A percentile compares a stretch with the other conserved stretches of the same genome.
Conservation (phyloP, 1,140 invertebrate species). For the Pseudomyrmex dendroicus region DNA sequence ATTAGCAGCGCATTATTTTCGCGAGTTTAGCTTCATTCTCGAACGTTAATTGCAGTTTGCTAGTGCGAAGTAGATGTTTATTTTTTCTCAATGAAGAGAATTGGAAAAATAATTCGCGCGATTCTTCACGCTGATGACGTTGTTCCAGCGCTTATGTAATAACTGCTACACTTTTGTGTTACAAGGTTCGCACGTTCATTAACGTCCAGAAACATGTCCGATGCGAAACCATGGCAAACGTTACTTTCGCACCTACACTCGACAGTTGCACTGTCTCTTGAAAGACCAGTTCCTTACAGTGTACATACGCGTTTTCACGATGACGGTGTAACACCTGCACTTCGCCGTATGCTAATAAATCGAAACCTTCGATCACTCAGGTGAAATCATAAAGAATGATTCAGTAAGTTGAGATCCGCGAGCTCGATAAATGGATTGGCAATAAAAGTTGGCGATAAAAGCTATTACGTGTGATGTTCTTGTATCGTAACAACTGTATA, state of each 20-base stretch:
- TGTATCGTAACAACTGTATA: neutral
- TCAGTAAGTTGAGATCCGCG: neutral
- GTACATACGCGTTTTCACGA: neutral
- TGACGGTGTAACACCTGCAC: neutral
- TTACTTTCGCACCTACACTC: conserved; percentile 5
- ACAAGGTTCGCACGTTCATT: neutral
- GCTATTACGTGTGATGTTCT: neutral
- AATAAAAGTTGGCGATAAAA: neutral
- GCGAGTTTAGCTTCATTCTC: neutral
- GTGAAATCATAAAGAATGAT: conserved; percentile 19
- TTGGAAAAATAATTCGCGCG: neutral
- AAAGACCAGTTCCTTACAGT: neutral
- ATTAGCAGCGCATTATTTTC: conserved; percentile 17
- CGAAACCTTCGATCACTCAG: conserved; percentile 27
- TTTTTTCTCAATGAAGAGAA: conserved; percentile 1
- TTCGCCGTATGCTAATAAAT: conserved; percentile 40
- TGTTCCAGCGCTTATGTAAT: neutral
- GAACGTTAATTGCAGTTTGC: neutral
- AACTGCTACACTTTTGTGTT: neutral
- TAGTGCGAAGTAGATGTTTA: neutral
- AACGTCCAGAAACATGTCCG: neutral
- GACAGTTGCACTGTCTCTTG: neutral
- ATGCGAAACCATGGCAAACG: neutral
- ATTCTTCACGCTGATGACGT: neutral
- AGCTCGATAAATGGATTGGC: neutral